These are phyloP conservation scores for Vombatus ursinus DNA, from an alignment of 2,113 vertebrate species.

Conservation along the genomic window DNA sequence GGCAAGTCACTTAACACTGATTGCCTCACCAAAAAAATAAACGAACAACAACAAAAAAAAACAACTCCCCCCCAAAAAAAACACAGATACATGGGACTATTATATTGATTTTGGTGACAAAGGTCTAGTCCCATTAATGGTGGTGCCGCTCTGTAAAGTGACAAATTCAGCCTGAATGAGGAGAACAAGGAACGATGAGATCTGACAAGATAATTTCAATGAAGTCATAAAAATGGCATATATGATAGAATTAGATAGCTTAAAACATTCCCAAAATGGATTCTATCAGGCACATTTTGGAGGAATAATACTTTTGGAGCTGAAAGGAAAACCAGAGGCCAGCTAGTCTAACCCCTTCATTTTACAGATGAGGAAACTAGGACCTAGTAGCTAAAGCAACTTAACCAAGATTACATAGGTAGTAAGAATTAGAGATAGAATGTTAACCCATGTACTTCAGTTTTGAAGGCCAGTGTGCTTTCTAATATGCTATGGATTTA, in stretches of 20 bases:
- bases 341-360: neutral
- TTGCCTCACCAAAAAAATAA: too few species aligned
- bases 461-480: neutral
- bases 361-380: neutral
- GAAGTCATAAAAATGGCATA: neutral
- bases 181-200: neutral
- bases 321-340: neutral
- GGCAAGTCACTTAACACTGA: too few species aligned
- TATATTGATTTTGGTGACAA: too few species aligned
- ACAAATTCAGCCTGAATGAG: neutral
- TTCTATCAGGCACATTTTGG: neutral
- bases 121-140: too few species aligned
- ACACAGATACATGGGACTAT: too few species aligned
- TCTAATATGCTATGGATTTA: neutral
- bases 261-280: neutral
- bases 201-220: neutral
- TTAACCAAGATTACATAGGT: too few species aligned
- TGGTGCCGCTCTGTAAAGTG: neutral
- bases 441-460: neutral
- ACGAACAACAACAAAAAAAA: too few species aligned
- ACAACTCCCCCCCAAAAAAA: too few species aligned
- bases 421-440: neutral
- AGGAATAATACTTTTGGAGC: neutral
- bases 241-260: neutral
- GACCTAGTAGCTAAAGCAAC: neutral